A percentile compares a stretch with the other conserved stretches of the same genome.
phyloP scores from a whole-genome alignment of 2,888 invertebrate species.

The Hyalella azteca region DNA sequence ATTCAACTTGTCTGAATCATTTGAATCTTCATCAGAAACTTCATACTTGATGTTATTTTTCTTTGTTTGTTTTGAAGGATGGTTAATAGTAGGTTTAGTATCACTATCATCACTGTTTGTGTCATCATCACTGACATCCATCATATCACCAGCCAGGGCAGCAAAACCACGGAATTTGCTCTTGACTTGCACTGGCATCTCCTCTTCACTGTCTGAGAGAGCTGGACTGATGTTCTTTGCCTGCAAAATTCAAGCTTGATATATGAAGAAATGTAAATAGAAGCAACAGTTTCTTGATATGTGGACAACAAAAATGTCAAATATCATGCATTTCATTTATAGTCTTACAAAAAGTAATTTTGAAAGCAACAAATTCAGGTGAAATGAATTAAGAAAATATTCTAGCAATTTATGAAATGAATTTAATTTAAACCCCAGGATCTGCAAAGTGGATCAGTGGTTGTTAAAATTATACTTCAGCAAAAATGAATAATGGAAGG shows the following conservation, averaged over 20 bases:
- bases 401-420: no score
- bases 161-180: conserved; percentile 47
- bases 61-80: conserved; percentile 31
- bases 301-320: no score
- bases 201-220: conserved; percentile 31
- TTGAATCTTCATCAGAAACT: conserved; percentile 37
- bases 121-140: conserved; percentile 47
- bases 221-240: neutral
- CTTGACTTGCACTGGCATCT: conserved; percentile 33
- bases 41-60: conserved; percentile 39
- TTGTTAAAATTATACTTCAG: no score
- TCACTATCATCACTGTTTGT: neutral
- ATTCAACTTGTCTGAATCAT: neutral
- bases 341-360: no score
- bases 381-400: no score
- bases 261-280: no score
- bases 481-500: no score
- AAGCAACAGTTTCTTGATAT: no score
- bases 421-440: no score
- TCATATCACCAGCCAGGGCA: conserved; percentile 50
- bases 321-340: no score
- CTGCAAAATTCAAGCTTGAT: conserved; percentile 23
- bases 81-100: neutral
- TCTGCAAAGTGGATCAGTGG: no score
- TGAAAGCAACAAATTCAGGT: no score